A percentile compares a stretch with the other conserved stretches of the same genome.
Conservation (phyloP, 2,113 vertebrate species). For the Odocoileus hemionus region DNA sequence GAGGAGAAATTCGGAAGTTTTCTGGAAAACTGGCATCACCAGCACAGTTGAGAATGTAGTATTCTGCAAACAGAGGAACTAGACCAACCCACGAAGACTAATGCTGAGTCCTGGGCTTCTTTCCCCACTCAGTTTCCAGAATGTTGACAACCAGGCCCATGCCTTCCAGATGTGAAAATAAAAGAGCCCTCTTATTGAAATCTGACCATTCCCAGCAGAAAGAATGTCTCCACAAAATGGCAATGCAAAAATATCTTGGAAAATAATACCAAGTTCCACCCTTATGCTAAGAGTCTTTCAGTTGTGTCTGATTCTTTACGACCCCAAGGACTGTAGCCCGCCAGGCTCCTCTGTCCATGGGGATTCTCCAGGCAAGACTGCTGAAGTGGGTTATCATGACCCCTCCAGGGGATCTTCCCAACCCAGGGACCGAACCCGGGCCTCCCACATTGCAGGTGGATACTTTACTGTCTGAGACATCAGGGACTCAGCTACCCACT, state of each 20-base stretch:
- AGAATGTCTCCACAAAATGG: background rate
- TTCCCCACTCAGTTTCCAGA: background rate
- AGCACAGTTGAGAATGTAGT: background rate
- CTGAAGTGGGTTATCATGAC: background rate
- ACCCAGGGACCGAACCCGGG: too few relatives aligned
- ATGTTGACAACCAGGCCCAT: background rate
- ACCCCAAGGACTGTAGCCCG: background rate
- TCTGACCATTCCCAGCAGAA: background rate
- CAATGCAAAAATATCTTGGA: background rate
- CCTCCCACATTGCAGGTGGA: background rate
- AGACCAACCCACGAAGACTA: rapidly evolving
- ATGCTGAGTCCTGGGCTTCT: background rate
- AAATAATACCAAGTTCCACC: background rate
- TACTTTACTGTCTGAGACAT: background rate
- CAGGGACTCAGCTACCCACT: background rate
- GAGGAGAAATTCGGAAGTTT: background rate
- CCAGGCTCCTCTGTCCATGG: background rate
- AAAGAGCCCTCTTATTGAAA: background rate
- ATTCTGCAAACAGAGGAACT: background rate
- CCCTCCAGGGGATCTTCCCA: background rate
- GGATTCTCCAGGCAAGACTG: background rate
- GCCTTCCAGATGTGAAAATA: background rate
- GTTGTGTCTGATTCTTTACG: background rate
- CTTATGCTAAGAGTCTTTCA: background rate
- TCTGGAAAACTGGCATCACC: background rate